phyloP scores from a whole-genome alignment of 64 coral and sea anemone species.

The Montipora efflorescens region DNA sequence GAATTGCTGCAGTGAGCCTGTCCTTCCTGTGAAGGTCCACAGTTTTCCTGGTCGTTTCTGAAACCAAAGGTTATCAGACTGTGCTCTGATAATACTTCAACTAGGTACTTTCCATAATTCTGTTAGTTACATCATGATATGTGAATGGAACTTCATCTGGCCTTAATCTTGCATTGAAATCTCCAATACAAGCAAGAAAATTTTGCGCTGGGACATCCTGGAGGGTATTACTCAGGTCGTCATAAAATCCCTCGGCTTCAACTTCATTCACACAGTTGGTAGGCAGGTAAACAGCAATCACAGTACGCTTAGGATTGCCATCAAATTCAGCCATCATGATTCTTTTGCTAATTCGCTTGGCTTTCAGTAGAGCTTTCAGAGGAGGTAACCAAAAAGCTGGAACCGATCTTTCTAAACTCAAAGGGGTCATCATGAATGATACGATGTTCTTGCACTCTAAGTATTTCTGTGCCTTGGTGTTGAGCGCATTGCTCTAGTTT shows the following conservation, averaged over 20 bases:
- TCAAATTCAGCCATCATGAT: background rate
- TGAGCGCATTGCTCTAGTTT: conserved; percentile 36
- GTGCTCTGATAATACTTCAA: conserved; percentile 1
- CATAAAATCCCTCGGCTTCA: background rate
- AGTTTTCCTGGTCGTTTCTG: background rate
- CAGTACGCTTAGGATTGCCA: conserved; percentile 14
- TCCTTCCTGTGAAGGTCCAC: too few relatives aligned
- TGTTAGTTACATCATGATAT: conserved; percentile 30
- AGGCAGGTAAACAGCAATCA: conserved; percentile 2
- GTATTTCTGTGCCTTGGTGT: conserved; percentile 39
- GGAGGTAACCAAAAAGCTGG: background rate
- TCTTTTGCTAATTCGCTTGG: background rate
- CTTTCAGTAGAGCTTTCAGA: conserved; percentile 8
- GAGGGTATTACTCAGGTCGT: background rate
- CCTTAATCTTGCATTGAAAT: conserved; percentile 52
- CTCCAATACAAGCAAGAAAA: conserved; percentile 24
- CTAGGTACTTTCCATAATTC: conserved; percentile 28
- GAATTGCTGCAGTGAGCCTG: too few relatives aligned
- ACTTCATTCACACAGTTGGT: background rate
- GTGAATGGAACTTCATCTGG: conserved; percentile 24
- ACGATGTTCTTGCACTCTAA: too few relatives aligned
- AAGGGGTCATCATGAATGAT: too few relatives aligned
- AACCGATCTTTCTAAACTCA: too few relatives aligned
- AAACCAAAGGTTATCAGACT: conserved; percentile 1
- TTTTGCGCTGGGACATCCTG: conserved; percentile 10